phyloP scores from a whole-genome alignment of 2,888 invertebrate species.

The Tanytarsus gracilentus region DNA sequence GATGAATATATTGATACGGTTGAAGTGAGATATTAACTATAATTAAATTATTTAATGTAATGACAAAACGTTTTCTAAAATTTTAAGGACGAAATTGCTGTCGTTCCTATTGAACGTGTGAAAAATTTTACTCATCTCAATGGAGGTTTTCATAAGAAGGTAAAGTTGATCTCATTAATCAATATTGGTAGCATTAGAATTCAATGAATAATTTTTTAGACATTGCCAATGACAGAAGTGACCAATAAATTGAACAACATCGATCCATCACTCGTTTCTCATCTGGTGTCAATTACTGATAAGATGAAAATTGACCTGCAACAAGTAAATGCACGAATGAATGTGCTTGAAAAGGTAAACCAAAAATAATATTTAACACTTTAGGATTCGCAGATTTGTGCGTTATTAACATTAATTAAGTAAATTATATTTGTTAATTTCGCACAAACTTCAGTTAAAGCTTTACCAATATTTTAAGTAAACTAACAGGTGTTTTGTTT shows the following conservation, averaged over 20 bases:
- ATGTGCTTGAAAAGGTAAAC: constrained; percentile 35
- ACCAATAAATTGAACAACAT: constrained; percentile 21
- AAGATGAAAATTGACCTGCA: constrained; percentile 40
- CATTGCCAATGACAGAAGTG: constrained; percentile 23
- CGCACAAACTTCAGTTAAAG: constrained; percentile 16
- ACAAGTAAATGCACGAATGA: constrained; percentile 38
- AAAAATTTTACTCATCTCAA: constrained; percentile 15
- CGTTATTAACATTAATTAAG: background rate
- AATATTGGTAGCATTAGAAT: background rate
- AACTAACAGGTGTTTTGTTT: constrained; percentile 31
- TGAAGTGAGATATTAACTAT: constrained; percentile 48
- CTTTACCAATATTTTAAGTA: too few relatives aligned
- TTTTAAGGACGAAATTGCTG: constrained; percentile 17
- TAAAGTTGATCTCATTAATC: background rate
- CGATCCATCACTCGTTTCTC: constrained; percentile 12
- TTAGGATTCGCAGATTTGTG: too few relatives aligned
- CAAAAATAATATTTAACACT: constrained; percentile 34
- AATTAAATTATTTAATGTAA: background rate
- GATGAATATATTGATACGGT: constrained; percentile 77
- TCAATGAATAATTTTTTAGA: background rate
- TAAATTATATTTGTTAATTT: background rate
- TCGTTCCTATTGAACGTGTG: background rate
- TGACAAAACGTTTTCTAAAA: background rate
- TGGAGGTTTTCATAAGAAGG: constrained; percentile 23
- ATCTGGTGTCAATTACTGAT: constrained; percentile 29